Evolutionary conservation across 2,888 invertebrate species (phyloP).

Genomic region (Drosophila greeni): DNA sequence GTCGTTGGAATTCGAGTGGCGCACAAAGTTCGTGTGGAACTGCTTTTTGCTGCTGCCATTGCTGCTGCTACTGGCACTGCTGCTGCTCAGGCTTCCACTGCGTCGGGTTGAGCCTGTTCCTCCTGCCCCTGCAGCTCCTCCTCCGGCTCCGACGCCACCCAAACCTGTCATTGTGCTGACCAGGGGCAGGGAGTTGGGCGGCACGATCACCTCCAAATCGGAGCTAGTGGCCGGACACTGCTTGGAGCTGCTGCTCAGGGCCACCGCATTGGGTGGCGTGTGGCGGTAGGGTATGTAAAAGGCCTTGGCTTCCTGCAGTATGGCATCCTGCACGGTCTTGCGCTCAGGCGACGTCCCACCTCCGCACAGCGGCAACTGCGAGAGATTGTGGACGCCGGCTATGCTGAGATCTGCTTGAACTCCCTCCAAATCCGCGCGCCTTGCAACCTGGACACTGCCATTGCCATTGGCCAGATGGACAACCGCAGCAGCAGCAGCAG

Average conservation of each 20-base stretch:
- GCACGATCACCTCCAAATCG: conserved; percentile 55
- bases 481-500: conserved; percentile 37
- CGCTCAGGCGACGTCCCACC: conserved; percentile 62
- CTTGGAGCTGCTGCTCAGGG: conserved; percentile 57
- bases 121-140: conserved; percentile 33
- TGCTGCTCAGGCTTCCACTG: conserved; percentile 72
- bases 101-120: conserved; percentile 53
- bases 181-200: conserved; percentile 67
- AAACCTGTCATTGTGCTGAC: conserved; percentile 58
- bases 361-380: conserved; percentile 71
- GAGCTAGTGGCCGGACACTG: conserved; percentile 73
- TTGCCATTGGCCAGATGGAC: conserved; percentile 71
- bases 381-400: conserved; percentile 69
- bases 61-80: conserved; percentile 67
- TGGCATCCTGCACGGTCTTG: conserved; percentile 52
- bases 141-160: conserved; percentile 32
- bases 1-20: conserved; percentile 75
- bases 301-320: conserved; percentile 65
- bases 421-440: conserved; percentile 49
- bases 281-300: conserved; percentile 74
- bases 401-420: conserved; percentile 53
- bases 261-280: conserved; percentile 67
- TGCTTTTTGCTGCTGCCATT: conserved; percentile 70
- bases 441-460: conserved; percentile 55
- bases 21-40: conserved; percentile 73